Evolutionary conservation across 1,140 invertebrate species (phyloP).

Genomic region (Mamestra configurata): DNA sequence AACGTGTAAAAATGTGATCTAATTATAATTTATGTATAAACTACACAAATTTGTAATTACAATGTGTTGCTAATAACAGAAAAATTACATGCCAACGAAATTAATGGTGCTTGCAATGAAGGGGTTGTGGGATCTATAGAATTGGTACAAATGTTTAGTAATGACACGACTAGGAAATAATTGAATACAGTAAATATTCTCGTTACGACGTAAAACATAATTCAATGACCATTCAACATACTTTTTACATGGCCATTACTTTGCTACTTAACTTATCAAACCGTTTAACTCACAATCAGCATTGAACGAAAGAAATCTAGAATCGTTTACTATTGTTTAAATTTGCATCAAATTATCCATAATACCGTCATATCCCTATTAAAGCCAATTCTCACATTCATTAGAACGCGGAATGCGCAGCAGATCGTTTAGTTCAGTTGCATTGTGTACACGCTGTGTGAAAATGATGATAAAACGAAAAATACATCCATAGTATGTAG

Average conservation of each 20-base stretch:
- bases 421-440: constrained; percentile 33
- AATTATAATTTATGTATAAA: constrained; percentile 47
- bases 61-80: constrained; percentile 45
- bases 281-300: constrained; percentile 1
- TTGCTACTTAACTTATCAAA: constrained; percentile 11
- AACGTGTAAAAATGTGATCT: constrained; percentile 47
- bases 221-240: background rate
- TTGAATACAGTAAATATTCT: background rate
- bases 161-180: background rate
- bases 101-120: constrained; percentile 50
- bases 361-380: constrained; percentile 43
- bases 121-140: constrained; percentile 10
- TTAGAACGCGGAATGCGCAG: constrained; percentile 41
- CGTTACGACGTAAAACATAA: background rate
- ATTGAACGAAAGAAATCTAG: constrained; percentile 17
- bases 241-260: background rate
- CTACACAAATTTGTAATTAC: constrained; percentile 35
- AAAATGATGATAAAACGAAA: constrained; percentile 19
- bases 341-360: constrained; percentile 45
- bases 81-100: constrained; percentile 50
- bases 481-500: background rate
- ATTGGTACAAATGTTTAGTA: background rate
- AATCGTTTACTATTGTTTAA: constrained; percentile 19
- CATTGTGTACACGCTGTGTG: constrained; percentile 40
- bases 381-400: constrained; percentile 42